Conservation (phyloP, 2,888 invertebrate species). For the Mythimna ferrago region DNA sequence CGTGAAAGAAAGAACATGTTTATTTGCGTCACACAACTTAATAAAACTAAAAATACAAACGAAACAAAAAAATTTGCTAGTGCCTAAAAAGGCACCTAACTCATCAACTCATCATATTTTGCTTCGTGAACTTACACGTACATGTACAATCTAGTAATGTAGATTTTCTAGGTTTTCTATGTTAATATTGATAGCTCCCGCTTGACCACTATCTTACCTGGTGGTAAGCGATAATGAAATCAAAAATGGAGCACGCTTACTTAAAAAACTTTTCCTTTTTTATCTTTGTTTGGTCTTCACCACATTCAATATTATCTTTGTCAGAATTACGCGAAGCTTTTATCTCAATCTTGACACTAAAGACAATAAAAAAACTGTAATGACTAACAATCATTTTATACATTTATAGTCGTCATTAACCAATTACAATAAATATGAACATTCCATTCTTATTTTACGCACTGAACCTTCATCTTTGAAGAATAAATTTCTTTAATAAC, state of each 20-base stretch:
- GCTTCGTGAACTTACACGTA: background rate
- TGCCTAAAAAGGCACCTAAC: too few species aligned
- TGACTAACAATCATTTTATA: background rate
- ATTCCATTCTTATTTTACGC: conserved; percentile 34
- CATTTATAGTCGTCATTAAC: background rate
- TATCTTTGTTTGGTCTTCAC: background rate
- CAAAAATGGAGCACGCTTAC: too few species aligned
- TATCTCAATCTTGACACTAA: background rate
- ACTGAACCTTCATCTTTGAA: conserved; percentile 14
- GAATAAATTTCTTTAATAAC: conserved; percentile 45
- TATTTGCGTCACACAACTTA: too few species aligned
- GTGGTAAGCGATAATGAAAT: too few species aligned
- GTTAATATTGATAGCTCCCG: background rate
- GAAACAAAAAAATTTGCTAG: too few species aligned
- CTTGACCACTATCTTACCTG: too few species aligned
- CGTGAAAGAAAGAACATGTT: too few species aligned
- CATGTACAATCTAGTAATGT: background rate
- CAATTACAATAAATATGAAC: conserved; percentile 1
- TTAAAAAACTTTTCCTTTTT: too few species aligned
- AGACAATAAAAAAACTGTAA: background rate
- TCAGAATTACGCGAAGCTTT: background rate
- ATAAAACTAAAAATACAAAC: too few species aligned
- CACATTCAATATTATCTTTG: background rate
- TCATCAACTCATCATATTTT: too few species aligned
- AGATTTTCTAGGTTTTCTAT: background rate